phyloP scores from a whole-genome alignment of 2,888 invertebrate species.

The Hypena proboscidalis region DNA sequence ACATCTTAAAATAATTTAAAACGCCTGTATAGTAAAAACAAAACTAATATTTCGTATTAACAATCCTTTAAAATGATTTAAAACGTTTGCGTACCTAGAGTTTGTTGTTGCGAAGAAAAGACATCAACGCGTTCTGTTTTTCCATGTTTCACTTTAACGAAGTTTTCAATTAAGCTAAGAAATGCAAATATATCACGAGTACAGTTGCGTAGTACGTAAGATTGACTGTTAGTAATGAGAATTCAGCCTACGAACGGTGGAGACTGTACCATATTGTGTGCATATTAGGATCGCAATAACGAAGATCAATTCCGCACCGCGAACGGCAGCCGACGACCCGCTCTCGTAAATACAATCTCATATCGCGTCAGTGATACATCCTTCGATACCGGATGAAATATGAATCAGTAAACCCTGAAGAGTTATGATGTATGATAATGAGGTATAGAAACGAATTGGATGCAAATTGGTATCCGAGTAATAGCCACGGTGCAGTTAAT shows the following conservation, averaged over 20 bases:
- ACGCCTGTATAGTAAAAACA: too few species aligned
- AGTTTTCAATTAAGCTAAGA: background rate
- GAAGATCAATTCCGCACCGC: conserved; percentile 58
- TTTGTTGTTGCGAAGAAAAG: background rate
- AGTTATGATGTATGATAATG: conserved; percentile 74
- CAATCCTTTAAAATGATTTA: too few species aligned
- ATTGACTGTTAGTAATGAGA: conserved; percentile 31
- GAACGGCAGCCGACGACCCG: conserved; percentile 60
- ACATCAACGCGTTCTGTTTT: conserved; percentile 5
- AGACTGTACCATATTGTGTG: conserved; percentile 54
- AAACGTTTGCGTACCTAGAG: too few species aligned
- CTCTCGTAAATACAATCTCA: conserved; percentile 73
- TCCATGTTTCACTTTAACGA: background rate
- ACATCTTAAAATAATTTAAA: too few species aligned
- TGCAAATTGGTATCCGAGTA: conserved; percentile 54
- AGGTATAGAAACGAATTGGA: conserved; percentile 51
- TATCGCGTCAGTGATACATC: conserved; percentile 72
- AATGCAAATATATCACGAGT: conserved; percentile 24
- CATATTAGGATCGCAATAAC: conserved; percentile 56
- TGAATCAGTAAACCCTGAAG: conserved; percentile 65
- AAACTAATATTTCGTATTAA: too few species aligned
- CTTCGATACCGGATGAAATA: conserved; percentile 76
- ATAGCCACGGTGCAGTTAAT: conserved; percentile 56
- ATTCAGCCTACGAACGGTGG: conserved; percentile 40
- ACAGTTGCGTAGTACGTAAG: conserved; percentile 15